A percentile compares a stretch with the other conserved stretches of the same genome.
These are phyloP conservation scores for Delphinapterus leucas DNA, from an alignment of 2,113 vertebrate genomes.

Conservation along the genomic window DNA sequence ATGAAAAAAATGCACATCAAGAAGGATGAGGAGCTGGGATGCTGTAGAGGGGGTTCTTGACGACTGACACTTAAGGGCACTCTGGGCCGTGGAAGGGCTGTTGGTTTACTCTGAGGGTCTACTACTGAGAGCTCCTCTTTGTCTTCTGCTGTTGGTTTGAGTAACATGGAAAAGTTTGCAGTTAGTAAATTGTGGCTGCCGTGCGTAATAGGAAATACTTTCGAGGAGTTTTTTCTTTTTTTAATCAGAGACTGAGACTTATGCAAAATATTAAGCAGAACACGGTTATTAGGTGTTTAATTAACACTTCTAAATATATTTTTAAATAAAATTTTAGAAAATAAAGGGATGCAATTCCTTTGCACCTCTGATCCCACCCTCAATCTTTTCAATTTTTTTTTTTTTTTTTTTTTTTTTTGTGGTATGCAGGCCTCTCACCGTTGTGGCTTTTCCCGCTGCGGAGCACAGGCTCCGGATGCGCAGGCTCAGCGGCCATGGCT, in stretches of 20 bases:
- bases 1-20: background rate
- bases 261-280: background rate
- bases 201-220: background rate
- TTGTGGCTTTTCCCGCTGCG: too few species aligned
- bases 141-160: background rate
- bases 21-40: background rate
- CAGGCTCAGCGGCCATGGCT: too few species aligned
- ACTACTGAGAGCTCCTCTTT: background rate
- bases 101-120: background rate
- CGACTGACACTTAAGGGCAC: background rate
- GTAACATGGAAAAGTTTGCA: background rate
- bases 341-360: background rate
- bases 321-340: slow-evolving; percentile 43
- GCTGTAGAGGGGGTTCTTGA: background rate
- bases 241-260: background rate
- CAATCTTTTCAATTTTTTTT: slow-evolving; percentile 5
- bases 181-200: background rate
- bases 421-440: too few species aligned
- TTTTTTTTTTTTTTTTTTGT: too few species aligned
- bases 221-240: background rate
- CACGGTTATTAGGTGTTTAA: background rate
- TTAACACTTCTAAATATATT: background rate
- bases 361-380: background rate
- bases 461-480: too few species aligned
- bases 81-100: background rate